phyloP scores from a whole-genome alignment of 2,888 invertebrate species.

The Helobdella robusta region DNA sequence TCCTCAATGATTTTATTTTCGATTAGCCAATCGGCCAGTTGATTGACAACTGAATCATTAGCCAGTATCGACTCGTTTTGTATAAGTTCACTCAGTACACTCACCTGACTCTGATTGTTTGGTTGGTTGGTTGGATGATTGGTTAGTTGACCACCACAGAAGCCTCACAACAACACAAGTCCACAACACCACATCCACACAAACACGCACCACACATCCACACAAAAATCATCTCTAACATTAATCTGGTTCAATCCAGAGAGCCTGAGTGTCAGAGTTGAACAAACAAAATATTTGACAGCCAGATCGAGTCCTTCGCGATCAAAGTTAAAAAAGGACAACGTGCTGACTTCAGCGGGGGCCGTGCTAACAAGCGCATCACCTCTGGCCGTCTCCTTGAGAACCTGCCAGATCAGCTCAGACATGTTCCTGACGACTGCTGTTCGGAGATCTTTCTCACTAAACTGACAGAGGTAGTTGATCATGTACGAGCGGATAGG shows the following conservation, averaged over 20 bases:
- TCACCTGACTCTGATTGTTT: constrained; percentile 60
- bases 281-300: constrained; percentile 91
- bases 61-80: constrained; percentile 77
- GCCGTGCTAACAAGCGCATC: neutral
- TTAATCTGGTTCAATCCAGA: constrained; percentile 90
- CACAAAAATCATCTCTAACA: constrained; percentile 51
- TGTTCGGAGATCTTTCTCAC: constrained; percentile 78
- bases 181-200: too few relatives aligned
- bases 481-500: constrained; percentile 76
- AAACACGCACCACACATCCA: too few relatives aligned
- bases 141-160: too few relatives aligned
- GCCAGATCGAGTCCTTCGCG: constrained; percentile 78
- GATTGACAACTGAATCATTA: constrained; percentile 58
- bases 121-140: neutral
- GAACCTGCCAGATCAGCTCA: constrained; percentile 89
- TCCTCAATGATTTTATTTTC: constrained; percentile 81
- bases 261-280: constrained; percentile 81
- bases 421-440: constrained; percentile 85
- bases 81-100: constrained; percentile 78
- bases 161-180: too few relatives aligned
- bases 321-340: too few relatives aligned
- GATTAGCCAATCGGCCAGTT: constrained; percentile 74
- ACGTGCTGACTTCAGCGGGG: constrained; percentile 46
- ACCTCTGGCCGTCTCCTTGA: constrained; percentile 43
- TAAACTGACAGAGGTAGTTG: constrained; percentile 78